Base-by-base conservation (phyloP, 1,140 invertebrate species). In the Lepidostoma basale region DNA sequence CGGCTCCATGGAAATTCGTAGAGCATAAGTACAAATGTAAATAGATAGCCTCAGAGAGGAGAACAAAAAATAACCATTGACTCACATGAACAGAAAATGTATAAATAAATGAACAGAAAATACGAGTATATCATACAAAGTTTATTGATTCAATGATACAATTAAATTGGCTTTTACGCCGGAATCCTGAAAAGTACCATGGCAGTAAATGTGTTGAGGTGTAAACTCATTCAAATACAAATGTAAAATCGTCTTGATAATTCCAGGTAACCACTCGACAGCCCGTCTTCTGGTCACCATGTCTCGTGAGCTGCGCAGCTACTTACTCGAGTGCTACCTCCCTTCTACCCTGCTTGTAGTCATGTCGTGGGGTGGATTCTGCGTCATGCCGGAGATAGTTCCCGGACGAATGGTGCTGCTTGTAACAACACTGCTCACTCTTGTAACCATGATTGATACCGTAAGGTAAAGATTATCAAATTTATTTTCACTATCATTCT, bases 351-450 rank as follows among this genome's bases (percentile, higher is more conserved):
- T 89, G 28, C 88, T 88, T 70, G 86, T 88, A 25, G 85, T 87
- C 69, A 88, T 89, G 71, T 88, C 86, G 0, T 89, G 88, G 87
- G 85, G 87, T 47, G 87, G 86, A 45, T 88, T 89, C 75, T 84
- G 87, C 26, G 86, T 89, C 4, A 87, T 87, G 49, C 85, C 86
- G 0, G 86, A 88, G 74, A 84, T 86, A 25, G 85, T 87, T 5
- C 86, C 87, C 0, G 87, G 86, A 6, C 76, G 87, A 14, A 84
- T 83, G 81, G 85, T 87, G 4, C 75, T 88, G 8, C 78, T 87
- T 1, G 86, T 88, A 26, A 88, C 86, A 3, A 88, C 86, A 1
- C 76, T 88, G 3, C 79, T 88, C 2, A 87, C 86, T 2, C 75
- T 88, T 3, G 84, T 87, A 74, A 86, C 86, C 47, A 88, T 88